These are phyloP conservation scores for Dreissena polymorpha DNA, from an alignment of 1,140 invertebrate species.

Conservation along the genomic window DNA sequence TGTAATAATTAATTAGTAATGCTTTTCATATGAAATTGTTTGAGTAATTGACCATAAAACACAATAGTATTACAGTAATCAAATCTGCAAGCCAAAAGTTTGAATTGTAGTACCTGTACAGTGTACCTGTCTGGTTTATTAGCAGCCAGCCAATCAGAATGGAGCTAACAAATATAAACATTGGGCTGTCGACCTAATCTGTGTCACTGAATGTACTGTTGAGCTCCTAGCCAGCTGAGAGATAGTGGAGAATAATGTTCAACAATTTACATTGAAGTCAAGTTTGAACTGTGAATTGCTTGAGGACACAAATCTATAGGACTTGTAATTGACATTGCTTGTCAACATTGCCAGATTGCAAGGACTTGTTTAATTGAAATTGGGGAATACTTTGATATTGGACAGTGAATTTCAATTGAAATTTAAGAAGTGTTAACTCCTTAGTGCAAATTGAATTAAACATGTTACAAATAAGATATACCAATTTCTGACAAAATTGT, in stretches of 20 bases:
- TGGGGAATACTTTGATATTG: not conserved
- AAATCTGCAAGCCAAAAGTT: not conserved
- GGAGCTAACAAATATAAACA: not conserved
- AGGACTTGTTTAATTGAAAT: not conserved
- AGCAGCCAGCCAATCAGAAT: conserved; percentile 5
- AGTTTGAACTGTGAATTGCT: not conserved
- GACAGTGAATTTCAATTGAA: no score
- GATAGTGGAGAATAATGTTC: not conserved
- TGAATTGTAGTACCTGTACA: not conserved
- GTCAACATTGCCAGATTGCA: not conserved
- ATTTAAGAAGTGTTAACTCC: no score
- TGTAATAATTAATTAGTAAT: not conserved
- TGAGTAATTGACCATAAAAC: not conserved
- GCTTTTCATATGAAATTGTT: not conserved
- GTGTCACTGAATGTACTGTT: not conserved
- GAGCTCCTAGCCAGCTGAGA: not conserved
- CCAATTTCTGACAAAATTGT: no score
- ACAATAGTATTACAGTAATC: not conserved
- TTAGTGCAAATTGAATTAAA: no score
- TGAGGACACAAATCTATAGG: not conserved
- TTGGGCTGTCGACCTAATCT: not conserved
- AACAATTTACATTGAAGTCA: not conserved
- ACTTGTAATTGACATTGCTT: conserved; percentile 1
- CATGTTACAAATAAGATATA: no score
- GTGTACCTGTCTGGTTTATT: not conserved